Conservation (phyloP, 1,140 invertebrate genomes). For the Cydia amplana region DNA sequence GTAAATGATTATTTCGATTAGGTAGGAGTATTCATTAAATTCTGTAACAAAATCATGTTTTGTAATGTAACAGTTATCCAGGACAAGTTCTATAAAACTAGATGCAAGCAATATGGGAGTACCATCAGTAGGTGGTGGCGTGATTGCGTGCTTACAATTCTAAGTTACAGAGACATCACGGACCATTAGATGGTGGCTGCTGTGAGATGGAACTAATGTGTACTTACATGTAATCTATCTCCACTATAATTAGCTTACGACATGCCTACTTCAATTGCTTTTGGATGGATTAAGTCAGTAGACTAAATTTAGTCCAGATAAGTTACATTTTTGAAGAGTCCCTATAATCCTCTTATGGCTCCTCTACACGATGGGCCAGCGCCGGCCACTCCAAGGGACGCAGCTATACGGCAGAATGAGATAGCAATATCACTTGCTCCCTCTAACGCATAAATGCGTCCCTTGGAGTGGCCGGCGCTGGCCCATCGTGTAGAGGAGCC, state of each 20-base stretch:
- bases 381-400: no score
- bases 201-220: constrained; percentile 16
- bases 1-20: neutral
- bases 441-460: no score
- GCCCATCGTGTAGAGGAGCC: no score
- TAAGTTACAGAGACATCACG: constrained; percentile 10
- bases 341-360: no score
- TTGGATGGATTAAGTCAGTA: neutral
- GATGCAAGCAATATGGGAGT: neutral
- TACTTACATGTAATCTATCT: constrained; percentile 23
- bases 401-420: no score
- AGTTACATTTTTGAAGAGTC: neutral
- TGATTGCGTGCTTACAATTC: neutral
- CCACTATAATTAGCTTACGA: constrained; percentile 26
- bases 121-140: neutral
- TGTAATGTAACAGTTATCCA: no score
- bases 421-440: no score
- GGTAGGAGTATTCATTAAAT: neutral
- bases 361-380: no score
- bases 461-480: no score
- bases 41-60: neutral
- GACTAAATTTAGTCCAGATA: neutral
- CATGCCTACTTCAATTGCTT: constrained; percentile 10
- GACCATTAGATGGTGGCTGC: constrained; percentile 7
- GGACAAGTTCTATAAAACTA: neutral